A percentile compares a stretch with the other conserved stretches of the same genome.
Evolutionary conservation across 2,888 invertebrate species (phyloP).

Genomic region (Spilarctia lutea): DNA sequence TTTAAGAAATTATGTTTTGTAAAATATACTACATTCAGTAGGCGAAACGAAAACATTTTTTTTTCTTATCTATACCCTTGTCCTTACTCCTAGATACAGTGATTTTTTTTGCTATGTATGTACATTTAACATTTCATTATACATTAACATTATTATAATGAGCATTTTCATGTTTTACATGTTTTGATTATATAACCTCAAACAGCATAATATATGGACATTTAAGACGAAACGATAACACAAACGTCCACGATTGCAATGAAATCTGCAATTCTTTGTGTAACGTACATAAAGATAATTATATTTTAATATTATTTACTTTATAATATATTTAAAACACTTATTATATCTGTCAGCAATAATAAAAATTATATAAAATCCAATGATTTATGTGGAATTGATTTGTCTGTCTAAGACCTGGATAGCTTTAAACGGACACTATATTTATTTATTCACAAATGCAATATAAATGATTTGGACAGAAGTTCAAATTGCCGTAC

Average conservation of each 20-base stretch:
- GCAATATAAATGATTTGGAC: conserved; percentile 64
- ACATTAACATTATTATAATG: conserved; percentile 30
- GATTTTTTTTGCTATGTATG: conserved; percentile 40
- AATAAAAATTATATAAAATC: conserved; percentile 29
- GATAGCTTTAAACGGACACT: conserved; percentile 45
- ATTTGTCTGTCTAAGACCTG: conserved; percentile 15
- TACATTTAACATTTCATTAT: conserved; percentile 45
- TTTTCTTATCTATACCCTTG: conserved; percentile 49
- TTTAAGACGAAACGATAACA: conserved; percentile 38
- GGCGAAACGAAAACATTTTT: conserved; percentile 16
- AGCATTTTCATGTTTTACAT: conserved; percentile 45
- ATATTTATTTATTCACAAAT: conserved; percentile 36
- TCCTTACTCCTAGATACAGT: conserved; percentile 44
- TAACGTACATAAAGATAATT: conserved; percentile 22
- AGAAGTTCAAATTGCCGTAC: conserved; percentile 70
- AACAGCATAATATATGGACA: conserved; percentile 28
- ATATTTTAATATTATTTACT: conserved; percentile 38
- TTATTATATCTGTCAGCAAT: conserved; percentile 33
- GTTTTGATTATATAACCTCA: conserved; percentile 35
- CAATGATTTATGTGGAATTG: conserved; percentile 22
- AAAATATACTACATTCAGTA: conserved; percentile 20
- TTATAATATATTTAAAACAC: conserved; percentile 30
- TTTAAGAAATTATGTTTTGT: conserved; percentile 3
- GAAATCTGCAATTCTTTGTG: conserved; percentile 29
- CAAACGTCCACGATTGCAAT: conserved; percentile 36